Evolutionary conservation across 2,113 vertebrate genomes (phyloP), one percentile per base, ranked within the genome.

Genomic region (Varanus salvator): DNA sequence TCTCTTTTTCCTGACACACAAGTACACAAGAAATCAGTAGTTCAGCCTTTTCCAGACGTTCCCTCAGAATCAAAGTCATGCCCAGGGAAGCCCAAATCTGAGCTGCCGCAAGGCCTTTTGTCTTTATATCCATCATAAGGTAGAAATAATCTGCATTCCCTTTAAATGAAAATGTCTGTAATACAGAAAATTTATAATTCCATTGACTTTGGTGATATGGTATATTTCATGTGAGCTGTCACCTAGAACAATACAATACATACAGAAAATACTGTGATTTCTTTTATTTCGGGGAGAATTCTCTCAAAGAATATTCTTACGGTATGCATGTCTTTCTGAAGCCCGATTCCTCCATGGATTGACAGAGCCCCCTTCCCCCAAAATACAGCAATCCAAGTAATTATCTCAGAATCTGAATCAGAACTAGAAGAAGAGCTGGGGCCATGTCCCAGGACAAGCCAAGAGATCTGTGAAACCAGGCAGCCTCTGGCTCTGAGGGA

Each of bases 61-160:
- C 1, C 34, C 85, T 93, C 93, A 29, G 81, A 93, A 76, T 92
- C 89, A 81, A 85, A 92, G 69, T 96, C 48, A 19, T 97, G 97
- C 86, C 96, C 97, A 1, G 97, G 95, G 93, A 90, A 68, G 0
- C 88, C 95, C 74, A 94, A 90, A 19, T 2, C 23, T 82, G 52
- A 91, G 0, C 90, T 94, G 86, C 74, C 86, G 84, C 76, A 86
- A 88, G 88, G 93, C 0, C 1, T 96, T 92, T 94, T 91, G 68
- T 86, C 90, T 19, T 96, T 97, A 92, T 96, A 97, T 95, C 90
- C 92, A 81, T 1, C 71, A 44, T 69, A 7, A 7, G 4, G 17
- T 72, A 81, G 64, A 34, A 75, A 68, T 69, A 25, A 78, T 69
- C 44, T 19, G 15, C 71, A 76, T 78, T 68, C n/a, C 72, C 31